These are phyloP conservation scores for Drosophila meridiana DNA, from an alignment of 2,888 invertebrate genomes.

Conservation along the genomic window DNA sequence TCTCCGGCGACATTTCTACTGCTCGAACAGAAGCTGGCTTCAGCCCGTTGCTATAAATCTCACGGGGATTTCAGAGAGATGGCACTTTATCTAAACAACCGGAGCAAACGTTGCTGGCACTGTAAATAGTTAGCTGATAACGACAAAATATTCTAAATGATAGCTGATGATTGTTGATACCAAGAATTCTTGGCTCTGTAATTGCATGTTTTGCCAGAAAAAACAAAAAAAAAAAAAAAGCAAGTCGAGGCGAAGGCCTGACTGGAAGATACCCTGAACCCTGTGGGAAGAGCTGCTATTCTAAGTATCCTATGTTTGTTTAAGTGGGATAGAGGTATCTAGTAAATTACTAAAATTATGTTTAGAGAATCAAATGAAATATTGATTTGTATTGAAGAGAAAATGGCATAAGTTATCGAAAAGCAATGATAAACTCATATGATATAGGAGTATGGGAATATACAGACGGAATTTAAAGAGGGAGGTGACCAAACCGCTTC, in stretches of 20 bases:
- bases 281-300: not conserved
- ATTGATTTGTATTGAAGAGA: not conserved
- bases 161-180: constrained; percentile 5
- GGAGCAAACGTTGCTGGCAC: not conserved
- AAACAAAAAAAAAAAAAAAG: not conserved
- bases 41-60: constrained; percentile 56
- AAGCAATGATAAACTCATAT: not conserved
- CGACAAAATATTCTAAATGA: constrained; percentile 1
- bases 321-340: too few relatives aligned
- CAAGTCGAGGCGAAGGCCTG: not conserved
- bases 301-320: not conserved
- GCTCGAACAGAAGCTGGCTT: constrained; percentile 6
- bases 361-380: too few relatives aligned
- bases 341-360: too few relatives aligned
- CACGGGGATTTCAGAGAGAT: constrained; percentile 52
- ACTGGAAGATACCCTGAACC: not conserved
- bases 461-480: not conserved
- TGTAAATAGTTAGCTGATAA: constrained; percentile 29
- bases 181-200: constrained; percentile 7
- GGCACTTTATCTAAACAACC: constrained; percentile 39
- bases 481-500: too few relatives aligned
- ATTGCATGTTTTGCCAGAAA: constrained; percentile 1
- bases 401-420: not conserved
- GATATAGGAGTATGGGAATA: not conserved
- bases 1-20: not conserved